Percentiles rank a stretch among this genome's conserved stretches.
Evolutionary conservation across 2,888 invertebrate genomes (phyloP).

Genomic region (Ornithoptera priamus): DNA sequence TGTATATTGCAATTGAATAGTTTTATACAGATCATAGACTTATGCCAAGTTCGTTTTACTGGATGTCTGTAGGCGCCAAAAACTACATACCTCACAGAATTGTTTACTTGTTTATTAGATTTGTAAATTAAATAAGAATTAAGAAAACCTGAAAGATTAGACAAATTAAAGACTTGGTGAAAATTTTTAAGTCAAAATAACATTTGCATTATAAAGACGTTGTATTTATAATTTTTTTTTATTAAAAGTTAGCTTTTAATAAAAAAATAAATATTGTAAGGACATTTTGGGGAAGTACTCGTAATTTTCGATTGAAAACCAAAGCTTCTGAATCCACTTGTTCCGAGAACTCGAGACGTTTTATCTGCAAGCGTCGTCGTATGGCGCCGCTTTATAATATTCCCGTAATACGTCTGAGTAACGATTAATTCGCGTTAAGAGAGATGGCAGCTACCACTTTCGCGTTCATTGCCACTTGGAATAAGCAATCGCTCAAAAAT

Average conservation of each 20-base stretch:
- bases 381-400: constrained; percentile 41
- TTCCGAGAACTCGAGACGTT: constrained; percentile 38
- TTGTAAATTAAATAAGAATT: too few relatives aligned
- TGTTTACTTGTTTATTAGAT: too few relatives aligned
- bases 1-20: too few relatives aligned
- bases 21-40: too few relatives aligned
- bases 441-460: constrained; percentile 13
- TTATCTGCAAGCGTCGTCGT: constrained; percentile 32
- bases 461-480: constrained; percentile 24
- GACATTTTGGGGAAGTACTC: constrained; percentile 37
- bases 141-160: too few relatives aligned
- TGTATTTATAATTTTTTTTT: too few relatives aligned
- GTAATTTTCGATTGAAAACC: background rate
- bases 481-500: constrained; percentile 11
- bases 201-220: too few relatives aligned
- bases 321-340: constrained; percentile 32
- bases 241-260: constrained; percentile 35
- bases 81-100: too few relatives aligned
- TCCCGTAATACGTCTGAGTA: constrained; percentile 33
- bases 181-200: too few relatives aligned
- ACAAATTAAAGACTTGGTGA: too few relatives aligned
- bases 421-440: constrained; percentile 6
- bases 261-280: constrained; percentile 46
- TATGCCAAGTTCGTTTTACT: too few relatives aligned
- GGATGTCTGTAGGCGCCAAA: too few relatives aligned